These are phyloP conservation scores for Manis crassicaudata DNA, from an alignment of 2,797 vertebrate species.

Conservation along the genomic window DNA sequence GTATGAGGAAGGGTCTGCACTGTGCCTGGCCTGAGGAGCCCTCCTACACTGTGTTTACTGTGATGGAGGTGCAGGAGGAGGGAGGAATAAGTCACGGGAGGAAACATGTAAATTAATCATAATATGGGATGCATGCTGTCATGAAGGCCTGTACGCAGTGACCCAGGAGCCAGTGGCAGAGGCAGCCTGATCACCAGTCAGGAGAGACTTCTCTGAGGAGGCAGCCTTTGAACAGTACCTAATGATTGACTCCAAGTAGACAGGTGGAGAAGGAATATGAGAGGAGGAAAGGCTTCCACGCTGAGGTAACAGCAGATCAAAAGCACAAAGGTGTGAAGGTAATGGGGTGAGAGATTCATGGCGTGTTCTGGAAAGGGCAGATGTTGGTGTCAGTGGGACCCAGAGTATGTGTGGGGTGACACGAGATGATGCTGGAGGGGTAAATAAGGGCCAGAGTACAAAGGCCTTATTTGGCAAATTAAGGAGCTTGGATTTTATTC, in stretches of 20 bases:
- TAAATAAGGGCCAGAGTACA: not conserved
- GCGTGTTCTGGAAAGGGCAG: not conserved
- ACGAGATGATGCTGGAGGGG: not conserved
- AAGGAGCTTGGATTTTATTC: not conserved
- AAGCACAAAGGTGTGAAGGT: not conserved
- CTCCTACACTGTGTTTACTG: accelerated
- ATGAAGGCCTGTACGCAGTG: too few relatives aligned
- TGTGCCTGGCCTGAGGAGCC: not conserved
- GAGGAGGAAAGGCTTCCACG: not conserved
- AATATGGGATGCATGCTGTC: accelerated
- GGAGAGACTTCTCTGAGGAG: not conserved
- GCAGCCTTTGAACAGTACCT: not conserved
- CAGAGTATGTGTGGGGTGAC: not conserved
- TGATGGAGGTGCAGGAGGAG: not conserved
- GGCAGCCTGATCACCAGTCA: not conserved
- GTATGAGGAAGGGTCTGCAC: too few relatives aligned
- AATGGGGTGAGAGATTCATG: not conserved
- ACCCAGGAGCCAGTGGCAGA: not conserved
- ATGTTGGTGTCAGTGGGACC: not conserved
- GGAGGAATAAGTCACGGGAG: not conserved
- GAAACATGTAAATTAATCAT: not conserved
- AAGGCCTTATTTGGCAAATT: not conserved
- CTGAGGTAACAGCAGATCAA: not conserved
- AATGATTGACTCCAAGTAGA: not conserved
- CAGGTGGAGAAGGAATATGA: not conserved